These are phyloP conservation scores for Saturnia pavonia DNA, from an alignment of 2,888 invertebrate genomes.

Conservation along the genomic window DNA sequence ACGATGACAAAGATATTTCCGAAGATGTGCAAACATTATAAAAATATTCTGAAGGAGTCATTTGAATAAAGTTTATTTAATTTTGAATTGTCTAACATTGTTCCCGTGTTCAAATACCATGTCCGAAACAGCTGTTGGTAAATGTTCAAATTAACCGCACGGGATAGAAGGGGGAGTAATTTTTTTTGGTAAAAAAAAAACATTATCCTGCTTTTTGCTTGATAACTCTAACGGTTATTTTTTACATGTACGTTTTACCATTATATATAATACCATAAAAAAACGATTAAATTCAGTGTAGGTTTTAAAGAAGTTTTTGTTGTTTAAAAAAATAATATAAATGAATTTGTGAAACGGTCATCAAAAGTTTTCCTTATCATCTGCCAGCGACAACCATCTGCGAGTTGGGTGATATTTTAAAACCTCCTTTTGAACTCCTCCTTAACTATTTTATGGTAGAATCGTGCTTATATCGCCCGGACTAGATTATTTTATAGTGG, in stretches of 20 bases:
- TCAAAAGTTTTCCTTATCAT: background rate
- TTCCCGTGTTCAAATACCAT: background rate
- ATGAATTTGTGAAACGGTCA: background rate
- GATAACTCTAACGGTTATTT: background rate
- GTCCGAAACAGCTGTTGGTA: slow-evolving; percentile 3
- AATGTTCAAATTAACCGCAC: slow-evolving; percentile 4
- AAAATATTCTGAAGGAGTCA: background rate
- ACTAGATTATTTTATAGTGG: background rate
- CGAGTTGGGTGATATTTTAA: background rate
- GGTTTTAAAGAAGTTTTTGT: background rate
- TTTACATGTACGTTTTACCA: background rate
- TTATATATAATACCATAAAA: background rate
- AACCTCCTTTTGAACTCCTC: background rate
- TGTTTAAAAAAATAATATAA: background rate
- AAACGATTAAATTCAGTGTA: background rate
- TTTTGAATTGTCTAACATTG: background rate
- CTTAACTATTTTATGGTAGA: background rate
- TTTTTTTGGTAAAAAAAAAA: background rate
- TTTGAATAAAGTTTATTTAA: background rate
- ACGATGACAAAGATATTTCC: too few species aligned
- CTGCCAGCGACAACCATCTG: background rate
- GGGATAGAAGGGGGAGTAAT: background rate
- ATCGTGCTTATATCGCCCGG: background rate
- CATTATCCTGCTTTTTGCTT: background rate
- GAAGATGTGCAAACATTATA: too few species aligned